Evolutionary conservation across 2,113 vertebrate species (phyloP), one percentile per base, ranked within the genome.

Genomic region (Eira barbara): DNA sequence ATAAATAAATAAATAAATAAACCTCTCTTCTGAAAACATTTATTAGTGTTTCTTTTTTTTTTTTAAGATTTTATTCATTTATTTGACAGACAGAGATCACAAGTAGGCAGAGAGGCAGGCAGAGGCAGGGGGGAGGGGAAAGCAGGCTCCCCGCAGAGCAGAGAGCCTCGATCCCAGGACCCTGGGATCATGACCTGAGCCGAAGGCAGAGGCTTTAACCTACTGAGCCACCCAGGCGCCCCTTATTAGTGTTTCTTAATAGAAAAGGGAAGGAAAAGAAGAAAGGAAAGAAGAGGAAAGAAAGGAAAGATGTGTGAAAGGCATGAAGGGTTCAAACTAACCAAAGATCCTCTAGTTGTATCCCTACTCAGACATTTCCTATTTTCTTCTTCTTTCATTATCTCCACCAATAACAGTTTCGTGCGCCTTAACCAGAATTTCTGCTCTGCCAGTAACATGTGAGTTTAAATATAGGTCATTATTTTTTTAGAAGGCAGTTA

Each of bases 401-500:
- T 69, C 18, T 80, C 39, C 18, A 69, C 39, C 78, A 81, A 17
- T 36, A 61, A 90, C 31, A 91, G 45, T 49, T 69, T 3, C 31
- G 34, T 34, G 7, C 1, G 3, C 29, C 59, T 93, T 91, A 84
- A 80, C 20, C 45, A 71, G 78, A 91, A 83, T 90, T 47, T 42
- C 23, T 12, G 21, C 29, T 81, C 81, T 45, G 14, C 42, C 34
- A 84, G 80, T 49, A 63, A 57, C 9, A 63, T 7, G 11, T 39
- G 45, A 86, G 36, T 76, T 80, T 91, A 57, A 93, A 95, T 97
- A 85, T 81, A 71, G 55, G 81, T 79, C 85, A 87, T 42, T 92
- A 49, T 49, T 89, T 84, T 52, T 86, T 94, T 34, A 55, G 79
- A 97, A 96, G 15, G n/a, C 63, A n/a, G 34, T 67, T 89, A 83